Conservation (phyloP, 2,888 invertebrate genomes). For the Allophyes oxyacanthae region DNA sequence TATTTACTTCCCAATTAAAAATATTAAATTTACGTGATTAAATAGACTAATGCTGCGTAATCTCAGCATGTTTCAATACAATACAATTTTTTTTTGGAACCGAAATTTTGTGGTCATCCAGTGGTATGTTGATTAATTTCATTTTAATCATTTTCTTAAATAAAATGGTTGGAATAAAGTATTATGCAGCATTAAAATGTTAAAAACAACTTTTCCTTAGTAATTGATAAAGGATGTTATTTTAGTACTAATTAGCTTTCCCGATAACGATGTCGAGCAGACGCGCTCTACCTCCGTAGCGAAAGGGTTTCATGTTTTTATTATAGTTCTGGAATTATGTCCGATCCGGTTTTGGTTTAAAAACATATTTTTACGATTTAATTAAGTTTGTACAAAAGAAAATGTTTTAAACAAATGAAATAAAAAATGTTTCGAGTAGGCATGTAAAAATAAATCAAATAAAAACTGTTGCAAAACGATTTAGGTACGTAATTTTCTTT, state of each 20-base stretch:
- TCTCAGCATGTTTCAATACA: too few relatives aligned
- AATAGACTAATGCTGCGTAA: too few relatives aligned
- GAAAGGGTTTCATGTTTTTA: slow-evolving; percentile 30
- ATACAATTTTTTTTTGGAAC: slow-evolving; percentile 1
- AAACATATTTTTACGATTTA: too few relatives aligned
- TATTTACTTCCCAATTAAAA: too few relatives aligned
- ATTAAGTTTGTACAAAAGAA: too few relatives aligned
- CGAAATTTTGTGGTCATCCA: neutral
- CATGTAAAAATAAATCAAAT: too few relatives aligned
- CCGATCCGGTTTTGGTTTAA: slow-evolving; percentile 1
- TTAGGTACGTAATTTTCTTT: too few relatives aligned
- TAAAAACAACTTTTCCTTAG: slow-evolving; percentile 21
- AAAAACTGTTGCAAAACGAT: too few relatives aligned
- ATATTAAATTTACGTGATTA: too few relatives aligned
- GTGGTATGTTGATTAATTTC: too few relatives aligned
- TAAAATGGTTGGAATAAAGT: slow-evolving; percentile 11
- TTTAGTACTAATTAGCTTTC: slow-evolving; percentile 38
- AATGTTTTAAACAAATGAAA: too few relatives aligned
- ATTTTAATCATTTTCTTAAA: slow-evolving; percentile 5
- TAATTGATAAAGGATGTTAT: slow-evolving; percentile 42
- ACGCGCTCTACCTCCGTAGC: slow-evolving; percentile 14
- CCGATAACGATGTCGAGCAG: slow-evolving; percentile 33
- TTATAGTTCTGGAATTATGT: slow-evolving; percentile 19
- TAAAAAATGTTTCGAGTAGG: too few relatives aligned
- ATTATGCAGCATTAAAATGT: slow-evolving; percentile 14